Evolutionary conservation across 1,140 invertebrate species (phyloP), one percentile per base, ranked within the genome.

Genomic region (Lepidurus arcticus): DNA sequence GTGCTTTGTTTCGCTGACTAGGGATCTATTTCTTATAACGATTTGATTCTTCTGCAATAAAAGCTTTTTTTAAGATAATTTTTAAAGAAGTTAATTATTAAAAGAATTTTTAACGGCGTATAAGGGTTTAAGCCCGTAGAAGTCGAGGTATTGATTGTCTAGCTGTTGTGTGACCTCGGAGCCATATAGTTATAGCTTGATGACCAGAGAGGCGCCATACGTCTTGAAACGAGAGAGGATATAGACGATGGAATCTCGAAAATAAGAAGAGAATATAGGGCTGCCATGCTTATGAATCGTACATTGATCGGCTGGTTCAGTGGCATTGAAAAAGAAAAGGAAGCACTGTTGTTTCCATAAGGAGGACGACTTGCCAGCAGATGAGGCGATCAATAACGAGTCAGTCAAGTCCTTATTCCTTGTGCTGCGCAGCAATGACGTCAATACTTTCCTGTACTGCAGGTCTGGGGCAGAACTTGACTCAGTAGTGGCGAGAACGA

Each of bases 261-360:
- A 65, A 11, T 13, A 65, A 13, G 53, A 65, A 65, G 21, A 65
- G 53, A 65, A 65, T 53, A 53, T 65, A 21, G 53, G 53, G 53
- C 53, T 65, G 53, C 53, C 53, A 65, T 65, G 53, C n/a, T 65
- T 65, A 65, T 65, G 53, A 65, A 65, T 65, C 53, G 21, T 65
- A 65, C 53, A 65, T 65, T 65, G 53, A 65, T 65, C 53, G 53
- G 53, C 53, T 65, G n/a, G 16, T 65, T 65, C 21, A 13, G 53
- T 65, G 53, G 13, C 13, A 65, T 65, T 65, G 53, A 65, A 65
- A 65, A 65, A 65, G 53, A 65, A 65, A 65, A 65, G 53, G 16
- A 65, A 21, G 16, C 53, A 65, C 53, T 65, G 53, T 65, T 65
- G 53, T 65, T 65, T 21, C 53, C 53, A 65, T 65, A 65, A 65